Percentiles rank a stretch among this genome's conserved stretches.
Conservation (phyloP, 1,140 invertebrate species). For the Drosophila lowei region DNA sequence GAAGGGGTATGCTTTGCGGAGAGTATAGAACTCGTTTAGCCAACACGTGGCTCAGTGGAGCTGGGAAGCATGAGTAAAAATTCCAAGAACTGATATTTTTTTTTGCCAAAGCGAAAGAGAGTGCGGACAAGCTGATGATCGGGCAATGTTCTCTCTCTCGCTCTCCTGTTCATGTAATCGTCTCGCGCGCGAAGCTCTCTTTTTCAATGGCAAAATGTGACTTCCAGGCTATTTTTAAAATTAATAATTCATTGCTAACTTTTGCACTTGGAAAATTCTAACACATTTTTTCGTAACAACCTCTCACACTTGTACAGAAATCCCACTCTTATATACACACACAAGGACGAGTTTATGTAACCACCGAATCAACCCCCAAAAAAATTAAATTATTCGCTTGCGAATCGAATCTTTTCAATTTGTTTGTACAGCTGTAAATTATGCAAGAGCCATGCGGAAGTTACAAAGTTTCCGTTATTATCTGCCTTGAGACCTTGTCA, state of each 20-base stretch:
- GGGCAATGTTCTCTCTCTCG: neutral
- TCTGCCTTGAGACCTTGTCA: constrained; percentile 4
- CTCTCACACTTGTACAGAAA: constrained; percentile 7
- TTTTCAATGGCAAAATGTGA: constrained; percentile 68
- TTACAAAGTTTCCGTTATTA: neutral
- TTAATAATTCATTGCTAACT: constrained; percentile 37
- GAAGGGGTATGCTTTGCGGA: neutral
- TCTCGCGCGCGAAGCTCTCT: constrained; percentile 24
- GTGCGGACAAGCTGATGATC: constrained; percentile 42
- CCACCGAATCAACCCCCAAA: constrained; percentile 65
- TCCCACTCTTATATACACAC: constrained; percentile 29
- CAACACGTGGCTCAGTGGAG: constrained; percentile 59
- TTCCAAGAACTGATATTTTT: constrained; percentile 40
- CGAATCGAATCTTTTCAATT: neutral
- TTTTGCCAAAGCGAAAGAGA: constrained; percentile 13
- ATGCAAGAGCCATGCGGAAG: constrained; percentile 35
- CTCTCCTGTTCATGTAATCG: constrained; percentile 68
- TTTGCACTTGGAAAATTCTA: constrained; percentile 36
- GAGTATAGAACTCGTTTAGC: constrained; percentile 44
- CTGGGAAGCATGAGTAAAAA: constrained; percentile 20
- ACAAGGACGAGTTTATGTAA: constrained; percentile 72
- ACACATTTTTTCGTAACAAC: constrained; percentile 17
- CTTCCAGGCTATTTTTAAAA: constrained; percentile 38
- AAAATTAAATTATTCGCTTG: constrained; percentile 28
- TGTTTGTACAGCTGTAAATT: constrained; percentile 20